Evolutionary conservation across 2,888 invertebrate species (phyloP), one percentile per base, ranked within the genome.

Genomic region (Eupithecia abbreviata): DNA sequence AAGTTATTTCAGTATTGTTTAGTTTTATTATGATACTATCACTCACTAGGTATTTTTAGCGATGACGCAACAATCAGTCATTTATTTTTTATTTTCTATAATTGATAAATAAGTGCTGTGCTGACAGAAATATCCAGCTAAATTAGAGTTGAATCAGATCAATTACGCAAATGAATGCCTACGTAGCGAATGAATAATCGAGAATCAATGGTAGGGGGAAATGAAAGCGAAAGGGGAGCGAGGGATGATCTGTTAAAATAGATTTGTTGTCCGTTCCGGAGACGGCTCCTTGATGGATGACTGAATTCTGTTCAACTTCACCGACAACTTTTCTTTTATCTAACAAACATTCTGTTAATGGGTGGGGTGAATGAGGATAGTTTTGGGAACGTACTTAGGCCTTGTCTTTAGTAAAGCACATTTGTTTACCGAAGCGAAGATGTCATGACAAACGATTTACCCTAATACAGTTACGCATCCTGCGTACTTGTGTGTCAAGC

Each of bases 161-260:
- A 68, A 82, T 80, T 82, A 81, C 79, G 81, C 81, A 86, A 82
- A 83, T 82, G 80, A 81, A 84, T 84, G 79, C 81, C 74, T 81
- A 71, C 80, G 79, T 81, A 83, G 84, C 82, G 81, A 81, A 82
- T 83, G 82, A 81, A 82, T 83, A 81, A 83, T 85, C 86, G 86
- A 87, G 81, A 84, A 82, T 81, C 83, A 77, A 84, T 89, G 84
- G 90, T 90, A 85, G 82, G 88, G 81, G 88, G 87, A 84, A 83
- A 82, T 80, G 81, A 80, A 88, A 85, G 85, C 85, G 85, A 88
- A 90, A 89, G 89, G 91, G 90, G 89, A 89, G 90, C 89, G 89
- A 92, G 89, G 93, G 91, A 92, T 92, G 92, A 93, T 94, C 92
- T 90, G 92, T 91, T 92, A 88, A 91, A 92, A 93, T 93, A 92